Evolutionary conservation across 2,797 vertebrate genomes (phyloP), one percentile per base, ranked within the genome.

Genomic region (Synaphobranchus kaupii): DNA sequence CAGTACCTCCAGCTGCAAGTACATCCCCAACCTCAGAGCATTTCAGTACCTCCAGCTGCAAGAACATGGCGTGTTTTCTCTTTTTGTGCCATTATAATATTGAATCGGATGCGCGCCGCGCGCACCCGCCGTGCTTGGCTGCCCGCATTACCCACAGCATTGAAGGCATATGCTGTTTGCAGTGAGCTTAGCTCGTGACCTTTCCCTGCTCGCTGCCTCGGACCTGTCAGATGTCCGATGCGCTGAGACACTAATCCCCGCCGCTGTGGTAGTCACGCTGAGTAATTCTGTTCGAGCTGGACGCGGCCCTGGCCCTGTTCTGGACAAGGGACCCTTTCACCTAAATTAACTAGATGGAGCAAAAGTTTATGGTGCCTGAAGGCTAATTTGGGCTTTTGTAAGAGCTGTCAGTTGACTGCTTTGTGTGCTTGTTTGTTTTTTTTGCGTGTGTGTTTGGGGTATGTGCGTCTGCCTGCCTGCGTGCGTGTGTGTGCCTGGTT

Each of bases 261-360:
- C 87, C 34, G 25, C 34, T 25, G 60, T 28, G 44, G 20, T 17
- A 50, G 89, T 84, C 88, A 90, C 63, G 44, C 88, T 88, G 89
- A 90, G 86, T 88, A 28, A 92, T 86, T 86, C 84, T 52, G 50
- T 7, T 52, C 50, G 6, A 5, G 50, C 50, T 6, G 25, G 60
- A 8, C 20, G n/a, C 9, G 88, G 58, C 86, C 88, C 86, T 17
- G 58, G n/a, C n/a, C n/a, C n/a, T n/a, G 91, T 91, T 2, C 44
- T 22, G 76, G 44, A 25, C 76, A 17, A 44, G 34, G 28, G 34
- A 4, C 73, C 39, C 34, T 44, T 78, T 78, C 73, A 80, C 44
- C 22, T 92, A 90, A 81, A 90, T 87, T 89, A 85, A 28, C 86
- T 4, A 80, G 87, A 92, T 87, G 17, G 87, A 73, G 68, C 22